These are phyloP conservation scores for Aphidius ervi DNA, from an alignment of 1,140 invertebrate genomes.

Conservation along the genomic window DNA sequence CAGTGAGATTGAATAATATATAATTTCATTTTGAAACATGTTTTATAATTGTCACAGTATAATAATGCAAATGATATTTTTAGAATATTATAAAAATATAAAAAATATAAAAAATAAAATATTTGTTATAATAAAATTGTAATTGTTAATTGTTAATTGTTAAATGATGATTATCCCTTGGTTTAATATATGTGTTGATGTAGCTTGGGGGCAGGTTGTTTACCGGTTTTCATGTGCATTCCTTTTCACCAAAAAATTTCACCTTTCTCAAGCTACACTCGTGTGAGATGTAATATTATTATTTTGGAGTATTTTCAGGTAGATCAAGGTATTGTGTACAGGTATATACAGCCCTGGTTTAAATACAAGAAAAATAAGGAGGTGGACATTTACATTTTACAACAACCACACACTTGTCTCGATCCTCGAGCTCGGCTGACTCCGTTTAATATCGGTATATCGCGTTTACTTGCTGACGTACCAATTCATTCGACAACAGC, in stretches of 20 bases:
- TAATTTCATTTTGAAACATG: too few species aligned
- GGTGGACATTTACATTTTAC: constrained; percentile 7
- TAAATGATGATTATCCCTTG: not conserved
- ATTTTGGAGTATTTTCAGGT: too few species aligned
- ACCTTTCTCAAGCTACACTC: not conserved
- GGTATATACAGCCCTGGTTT: constrained; percentile 15
- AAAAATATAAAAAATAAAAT: too few species aligned
- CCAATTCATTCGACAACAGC: constrained; percentile 6
- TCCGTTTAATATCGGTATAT: constrained; percentile 21
- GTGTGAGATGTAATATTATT: too few species aligned
- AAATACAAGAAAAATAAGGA: constrained; percentile 6
- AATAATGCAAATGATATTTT: too few species aligned
- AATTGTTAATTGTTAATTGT: not conserved
- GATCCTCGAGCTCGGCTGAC: constrained; percentile 18
- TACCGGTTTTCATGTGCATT: constrained; percentile 11
- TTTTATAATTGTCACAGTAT: too few species aligned
- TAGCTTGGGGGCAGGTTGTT: not conserved
- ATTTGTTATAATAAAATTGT: too few species aligned
- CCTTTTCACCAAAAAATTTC: constrained; percentile 12
- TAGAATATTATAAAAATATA: too few species aligned
- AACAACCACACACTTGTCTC: constrained; percentile 17
- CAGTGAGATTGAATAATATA: too few species aligned
- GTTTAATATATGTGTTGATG: too few species aligned
- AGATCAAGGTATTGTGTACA: not conserved
- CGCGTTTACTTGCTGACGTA: constrained; percentile 22